phyloP scores from a whole-genome alignment of 2,888 invertebrate species.

The Drosophila subsilvestris region DNA sequence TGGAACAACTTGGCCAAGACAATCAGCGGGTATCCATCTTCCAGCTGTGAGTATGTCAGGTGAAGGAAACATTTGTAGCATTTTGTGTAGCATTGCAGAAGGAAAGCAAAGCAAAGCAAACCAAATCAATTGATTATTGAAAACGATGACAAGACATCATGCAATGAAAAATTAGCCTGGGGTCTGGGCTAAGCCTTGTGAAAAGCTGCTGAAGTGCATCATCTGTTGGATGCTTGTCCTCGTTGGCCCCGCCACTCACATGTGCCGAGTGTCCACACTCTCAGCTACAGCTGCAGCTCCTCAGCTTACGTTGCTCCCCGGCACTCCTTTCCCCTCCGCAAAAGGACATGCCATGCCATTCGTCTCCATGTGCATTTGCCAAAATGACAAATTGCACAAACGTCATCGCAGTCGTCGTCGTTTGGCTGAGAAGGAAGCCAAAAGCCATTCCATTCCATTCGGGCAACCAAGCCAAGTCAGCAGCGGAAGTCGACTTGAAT shows the following conservation, averaged over 20 bases:
- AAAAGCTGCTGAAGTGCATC: slow-evolving; percentile 51
- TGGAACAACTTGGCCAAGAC: not conserved
- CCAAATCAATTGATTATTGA: slow-evolving; percentile 11
- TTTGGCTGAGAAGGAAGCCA: slow-evolving; percentile 41
- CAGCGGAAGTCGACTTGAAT: slow-evolving; percentile 77
- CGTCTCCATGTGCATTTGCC: slow-evolving; percentile 70
- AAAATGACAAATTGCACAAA: slow-evolving; percentile 78
- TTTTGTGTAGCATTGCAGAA: not conserved
- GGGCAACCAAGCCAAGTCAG: slow-evolving; percentile 46
- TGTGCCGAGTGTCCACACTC: slow-evolving; percentile 45
- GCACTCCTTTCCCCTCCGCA: slow-evolving; percentile 16
- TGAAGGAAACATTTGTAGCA: not conserved
- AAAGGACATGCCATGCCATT: slow-evolving; percentile 59
- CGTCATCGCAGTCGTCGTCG: slow-evolving; percentile 47
- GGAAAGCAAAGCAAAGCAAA: not conserved
- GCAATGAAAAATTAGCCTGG: slow-evolving; percentile 31
- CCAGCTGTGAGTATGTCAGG: not conserved
- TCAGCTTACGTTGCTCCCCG: not conserved
- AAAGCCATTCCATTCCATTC: slow-evolving; percentile 42
- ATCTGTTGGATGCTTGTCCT: slow-evolving; percentile 24
- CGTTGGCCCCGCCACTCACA: slow-evolving; percentile 10
- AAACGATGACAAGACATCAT: slow-evolving; percentile 7
- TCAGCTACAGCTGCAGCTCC: slow-evolving; percentile 6
- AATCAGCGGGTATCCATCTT: not conserved
- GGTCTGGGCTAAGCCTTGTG: slow-evolving; percentile 15